Evolutionary conservation across 2,113 vertebrate genomes (phyloP), one percentile per base, ranked within the genome.

Genomic region (Parotia lawesii): DNA sequence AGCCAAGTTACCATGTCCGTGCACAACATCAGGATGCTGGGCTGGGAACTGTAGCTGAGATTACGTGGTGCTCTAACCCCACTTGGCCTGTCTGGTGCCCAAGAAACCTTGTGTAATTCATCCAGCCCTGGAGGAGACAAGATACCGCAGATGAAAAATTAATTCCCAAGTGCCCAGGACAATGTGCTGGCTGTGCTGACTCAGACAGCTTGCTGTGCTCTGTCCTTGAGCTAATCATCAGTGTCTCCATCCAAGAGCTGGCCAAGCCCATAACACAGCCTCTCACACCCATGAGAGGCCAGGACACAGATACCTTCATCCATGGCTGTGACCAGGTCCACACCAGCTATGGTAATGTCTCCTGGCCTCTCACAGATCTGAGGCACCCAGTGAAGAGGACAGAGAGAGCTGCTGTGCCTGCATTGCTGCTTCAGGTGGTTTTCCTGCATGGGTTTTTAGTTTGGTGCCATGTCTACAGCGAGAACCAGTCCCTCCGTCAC

Each of bases 141-240:
- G 70, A 82, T 48, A 87, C 27, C 2, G 0, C 2, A 5, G 37
- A 78, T 84, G 85, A 97, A 95, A 96, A 93, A 95, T 88, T 0
- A 80, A 79, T 93, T 97, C 79, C 79, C 92, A 72, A 75, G 87
- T 84, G 90, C 72, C 83, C 82, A 50, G 91, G 90, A 96, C 85
- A 81, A 86, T 60, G 72, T 57, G 75, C 4, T 91, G 67, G 42
- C 72, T 92, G 69, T 74, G 65, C 65, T 56, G 78, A 44, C 70
- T 86, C 90, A 75, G 69, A 58, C 75, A 91, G 67, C 40, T 74
- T 31, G 61, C 44, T 93, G 53, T 6, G 6, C 29, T 88, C 44
- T 53, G 23, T 90, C 79, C 65, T 88, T 40, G 27, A 71, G 75
- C 44, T 91, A 67, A 76, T 78, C 29, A 10, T 16, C 2, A 0